Evolutionary conservation across 2,797 vertebrate genomes (phyloP), one percentile per base, ranked within the genome.

Genomic region (Acipenser ruthenus): DNA sequence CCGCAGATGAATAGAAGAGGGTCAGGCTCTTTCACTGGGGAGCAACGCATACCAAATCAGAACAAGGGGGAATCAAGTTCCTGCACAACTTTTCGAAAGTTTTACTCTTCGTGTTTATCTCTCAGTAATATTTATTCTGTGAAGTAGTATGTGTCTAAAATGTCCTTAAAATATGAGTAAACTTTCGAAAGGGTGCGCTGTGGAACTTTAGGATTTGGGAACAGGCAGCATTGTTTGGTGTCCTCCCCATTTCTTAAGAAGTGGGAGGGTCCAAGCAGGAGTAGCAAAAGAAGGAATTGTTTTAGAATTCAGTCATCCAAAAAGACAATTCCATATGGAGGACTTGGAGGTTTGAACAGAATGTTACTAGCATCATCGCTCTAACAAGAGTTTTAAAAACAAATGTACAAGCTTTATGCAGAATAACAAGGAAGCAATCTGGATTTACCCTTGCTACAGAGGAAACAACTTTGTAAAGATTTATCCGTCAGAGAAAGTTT

Each of bases 261-360:
- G 88, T 87, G 91, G 94, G 92, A 92, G 93, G 94, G 89, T 87
- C 89, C 82, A 82, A 82, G 87, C 87, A 84, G 86, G 89, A 89
- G 89, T 86, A 88, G 91, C 91, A 82, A 72, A 93, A 92, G 92
- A 83, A 89, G 89, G 93, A 91, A 95, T 95, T 96, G 94, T 95
- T 94, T 91, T 91, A 86, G 90, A 93, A 90, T 90, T 90, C 94
- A 97, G 88, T 95, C 95, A 96, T 96, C 95, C 94, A 93, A 94
- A 91, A 96, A 94, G 88, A 83, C 85, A 84, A 93, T 94, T 92
- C 89, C 94, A 80, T 91, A 90, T 87, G 91, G 92, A 87, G 90
- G 89, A 87, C 82, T 90, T 81, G 88, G 89, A 89, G 84, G 85
- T 83, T 83, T 80, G 78, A 83, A 83, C 86, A 91, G 15, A 18